These are phyloP conservation scores for Bucco capensis DNA, from an alignment of 2,113 vertebrate species.

Conservation along the genomic window DNA sequence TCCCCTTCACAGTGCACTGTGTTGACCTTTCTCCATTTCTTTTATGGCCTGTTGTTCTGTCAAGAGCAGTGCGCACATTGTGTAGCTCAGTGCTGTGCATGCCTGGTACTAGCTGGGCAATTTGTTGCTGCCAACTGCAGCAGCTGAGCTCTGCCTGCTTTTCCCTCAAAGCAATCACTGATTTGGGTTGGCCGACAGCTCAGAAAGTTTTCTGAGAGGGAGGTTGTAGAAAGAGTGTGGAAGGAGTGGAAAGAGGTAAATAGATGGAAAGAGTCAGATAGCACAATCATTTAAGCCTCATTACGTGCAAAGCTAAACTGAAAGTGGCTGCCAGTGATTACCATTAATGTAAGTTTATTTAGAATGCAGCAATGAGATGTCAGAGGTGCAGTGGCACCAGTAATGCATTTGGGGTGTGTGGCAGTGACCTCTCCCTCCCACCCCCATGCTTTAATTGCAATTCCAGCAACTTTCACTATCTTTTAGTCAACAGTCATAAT, in stretches of 20 bases:
- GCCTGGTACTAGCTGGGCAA: neutral
- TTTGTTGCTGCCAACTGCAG: neutral
- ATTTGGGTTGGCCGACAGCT: neutral
- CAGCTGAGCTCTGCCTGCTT: neutral
- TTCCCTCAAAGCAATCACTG: neutral
- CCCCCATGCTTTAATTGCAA: neutral
- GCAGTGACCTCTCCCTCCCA: neutral
- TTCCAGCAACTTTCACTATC: neutral
- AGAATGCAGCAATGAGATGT: neutral
- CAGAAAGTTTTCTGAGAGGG: neutral
- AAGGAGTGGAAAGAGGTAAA: neutral
- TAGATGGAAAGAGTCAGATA: neutral
- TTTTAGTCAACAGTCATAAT: neutral
- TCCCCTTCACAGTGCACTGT: neutral
- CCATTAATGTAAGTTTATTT: neutral
- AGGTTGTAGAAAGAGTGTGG: neutral
- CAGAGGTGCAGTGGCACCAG: neutral
- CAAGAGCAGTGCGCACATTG: accelerated
- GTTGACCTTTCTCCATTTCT: neutral
- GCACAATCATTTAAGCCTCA: neutral
- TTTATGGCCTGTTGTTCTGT: neutral
- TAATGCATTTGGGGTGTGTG: neutral
- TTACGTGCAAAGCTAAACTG: neutral
- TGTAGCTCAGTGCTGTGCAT: neutral
- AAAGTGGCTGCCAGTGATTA: neutral